phyloP scores from a whole-genome alignment of 2,113 vertebrate species.

The Origma solitaria region DNA sequence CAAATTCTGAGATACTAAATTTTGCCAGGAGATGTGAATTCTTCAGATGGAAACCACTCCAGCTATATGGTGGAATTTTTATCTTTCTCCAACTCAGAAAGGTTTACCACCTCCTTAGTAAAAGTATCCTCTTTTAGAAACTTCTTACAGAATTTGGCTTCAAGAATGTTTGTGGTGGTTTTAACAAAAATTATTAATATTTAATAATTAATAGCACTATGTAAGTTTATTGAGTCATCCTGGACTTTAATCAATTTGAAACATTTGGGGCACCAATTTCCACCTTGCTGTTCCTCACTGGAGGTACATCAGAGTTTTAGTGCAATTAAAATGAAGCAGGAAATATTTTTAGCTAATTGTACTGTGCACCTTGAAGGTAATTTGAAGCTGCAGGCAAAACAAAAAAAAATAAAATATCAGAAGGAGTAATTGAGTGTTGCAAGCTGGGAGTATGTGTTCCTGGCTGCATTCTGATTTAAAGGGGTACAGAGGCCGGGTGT shows the following conservation, averaged over 20 bases:
- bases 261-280: constrained; percentile 53
- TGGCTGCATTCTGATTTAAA: constrained; percentile 20
- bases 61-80: neutral
- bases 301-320: constrained; percentile 44
- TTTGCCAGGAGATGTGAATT: neutral
- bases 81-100: neutral
- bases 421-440: constrained; percentile 47
- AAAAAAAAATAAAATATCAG: constrained; percentile 56
- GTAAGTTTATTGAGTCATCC: constrained; percentile 28
- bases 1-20: neutral
- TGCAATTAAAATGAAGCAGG: constrained; percentile 56
- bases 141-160: neutral
- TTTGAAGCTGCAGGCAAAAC: constrained; percentile 63
- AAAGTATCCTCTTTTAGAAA: neutral
- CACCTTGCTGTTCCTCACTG: constrained; percentile 36
- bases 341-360: constrained; percentile 68
- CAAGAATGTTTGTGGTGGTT: neutral
- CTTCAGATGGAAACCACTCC: neutral
- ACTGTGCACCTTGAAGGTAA: constrained; percentile 61
- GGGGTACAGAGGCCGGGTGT: accelerated
- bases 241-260: constrained; percentile 47
- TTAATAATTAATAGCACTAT: constrained; percentile 52
- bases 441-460: constrained; percentile 23
- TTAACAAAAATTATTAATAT: constrained; percentile 7
- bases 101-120: neutral